A percentile compares a stretch with the other conserved stretches of the same genome.
Evolutionary conservation across 2,113 vertebrate species (phyloP).

Genomic region (Microcebus murinus): DNA sequence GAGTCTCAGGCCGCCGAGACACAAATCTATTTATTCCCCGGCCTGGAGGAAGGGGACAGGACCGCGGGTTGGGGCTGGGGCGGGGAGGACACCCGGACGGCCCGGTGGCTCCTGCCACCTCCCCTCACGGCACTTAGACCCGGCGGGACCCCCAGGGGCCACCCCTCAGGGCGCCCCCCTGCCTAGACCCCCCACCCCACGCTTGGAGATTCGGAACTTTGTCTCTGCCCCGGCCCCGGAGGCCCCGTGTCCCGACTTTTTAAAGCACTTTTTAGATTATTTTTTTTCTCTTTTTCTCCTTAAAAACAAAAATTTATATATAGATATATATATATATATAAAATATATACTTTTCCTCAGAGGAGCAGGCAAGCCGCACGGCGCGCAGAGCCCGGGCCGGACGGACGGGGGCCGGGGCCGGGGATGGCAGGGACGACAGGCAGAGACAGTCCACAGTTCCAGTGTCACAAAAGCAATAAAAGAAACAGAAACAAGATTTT

Average conservation of each 20-base stretch:
- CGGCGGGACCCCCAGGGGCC: neutral
- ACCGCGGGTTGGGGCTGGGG: neutral
- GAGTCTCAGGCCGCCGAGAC: conserved; percentile 3
- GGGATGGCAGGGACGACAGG: conserved; percentile 10
- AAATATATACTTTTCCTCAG: conserved; percentile 73
- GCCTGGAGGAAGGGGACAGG: neutral
- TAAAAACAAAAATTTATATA: conserved; percentile 75
- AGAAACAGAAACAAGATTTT: conserved; percentile 54
- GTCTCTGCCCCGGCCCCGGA: neutral
- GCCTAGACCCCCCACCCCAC: neutral
- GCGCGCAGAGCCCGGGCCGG: conserved; percentile 62
- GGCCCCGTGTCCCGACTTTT: conserved; percentile 66
- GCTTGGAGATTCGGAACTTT: conserved; percentile 42
- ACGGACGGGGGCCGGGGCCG: conserved; percentile 34
- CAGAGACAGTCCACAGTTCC: conserved; percentile 67
- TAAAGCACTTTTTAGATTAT: conserved; percentile 85
- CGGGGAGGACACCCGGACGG: neutral
- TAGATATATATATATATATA: conserved; percentile 68
- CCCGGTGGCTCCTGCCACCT: neutral
- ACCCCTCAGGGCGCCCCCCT: neutral
- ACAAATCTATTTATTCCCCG: conserved; percentile 71
- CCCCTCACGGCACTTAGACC: conserved; percentile 44
- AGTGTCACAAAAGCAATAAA: conserved; percentile 84
- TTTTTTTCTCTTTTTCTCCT: conserved; percentile 56
- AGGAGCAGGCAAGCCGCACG: conserved; percentile 59